These are phyloP conservation scores for Crossocerus cetratus DNA, from an alignment of 2,888 invertebrate genomes.

Conservation along the genomic window DNA sequence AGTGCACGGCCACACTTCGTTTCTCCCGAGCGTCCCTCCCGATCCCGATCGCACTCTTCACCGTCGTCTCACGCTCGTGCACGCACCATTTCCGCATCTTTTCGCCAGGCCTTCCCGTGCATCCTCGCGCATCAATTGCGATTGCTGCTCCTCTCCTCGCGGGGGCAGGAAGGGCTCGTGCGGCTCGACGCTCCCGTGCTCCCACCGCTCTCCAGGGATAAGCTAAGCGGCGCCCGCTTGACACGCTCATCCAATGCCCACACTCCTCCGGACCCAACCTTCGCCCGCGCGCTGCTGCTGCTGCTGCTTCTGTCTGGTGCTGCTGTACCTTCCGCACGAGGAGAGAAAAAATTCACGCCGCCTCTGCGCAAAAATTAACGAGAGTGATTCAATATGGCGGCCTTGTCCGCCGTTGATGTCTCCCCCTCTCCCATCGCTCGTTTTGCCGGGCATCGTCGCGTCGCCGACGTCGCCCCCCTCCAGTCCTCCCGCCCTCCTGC, in stretches of 20 bases:
- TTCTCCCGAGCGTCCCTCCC: constrained; percentile 45
- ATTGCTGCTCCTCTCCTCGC: neutral
- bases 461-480: constrained; percentile 50
- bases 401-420: constrained; percentile 74
- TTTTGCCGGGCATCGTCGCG: constrained; percentile 57
- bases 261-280: constrained; percentile 55
- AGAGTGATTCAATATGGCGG: constrained; percentile 82
- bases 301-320: too few species aligned
- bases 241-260: constrained; percentile 30
- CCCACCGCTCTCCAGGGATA: constrained; percentile 15
- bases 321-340: constrained; percentile 43
- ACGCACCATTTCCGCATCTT: constrained; percentile 53
- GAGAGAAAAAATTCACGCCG: constrained; percentile 69
- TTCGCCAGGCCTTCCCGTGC: constrained; percentile 33
- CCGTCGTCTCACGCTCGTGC: constrained; percentile 40
- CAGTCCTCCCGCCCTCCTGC: constrained; percentile 35
- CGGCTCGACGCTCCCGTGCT: constrained; percentile 22
- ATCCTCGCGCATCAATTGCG: constrained; percentile 31
- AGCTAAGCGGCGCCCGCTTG: constrained; percentile 35
- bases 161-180: neutral
- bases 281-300: too few species aligned
- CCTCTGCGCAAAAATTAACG: constrained; percentile 79
- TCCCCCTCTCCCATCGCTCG: constrained; percentile 44
- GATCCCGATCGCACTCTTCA: constrained; percentile 40
- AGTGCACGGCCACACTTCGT: constrained; percentile 46